Base-by-base conservation (phyloP, 2,888 invertebrate species). In the Drosophila crucigera region DNA sequence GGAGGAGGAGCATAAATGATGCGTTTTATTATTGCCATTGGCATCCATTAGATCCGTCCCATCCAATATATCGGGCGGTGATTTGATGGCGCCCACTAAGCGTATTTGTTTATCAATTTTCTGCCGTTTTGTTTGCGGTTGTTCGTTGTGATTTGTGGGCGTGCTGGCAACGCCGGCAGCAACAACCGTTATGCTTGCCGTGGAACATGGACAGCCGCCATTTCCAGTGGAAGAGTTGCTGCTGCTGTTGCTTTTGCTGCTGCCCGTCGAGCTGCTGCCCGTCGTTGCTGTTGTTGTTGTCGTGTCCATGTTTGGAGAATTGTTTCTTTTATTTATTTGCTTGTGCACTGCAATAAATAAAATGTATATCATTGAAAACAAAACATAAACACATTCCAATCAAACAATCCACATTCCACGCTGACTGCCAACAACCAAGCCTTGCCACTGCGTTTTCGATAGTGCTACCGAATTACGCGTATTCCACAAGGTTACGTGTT, bases 51-150 rank as follows among this genome's bases (percentile, higher is more conserved):
- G 56, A 55, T 80, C 71, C 19, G 33, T 55, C 7, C 68, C 75
- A 43, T 91, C 83, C 33, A 85, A 74, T 62, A 92, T 84, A 66
- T 92, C 92, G 0, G 91, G 90, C 39, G 90, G 86, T 1, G 82
- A 61, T 16, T 83, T 76, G 47, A 65, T 67, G 37, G 65, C 66
- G 11, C 59, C 72, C n/a, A 82, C 72, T 55, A 83, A 77, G 56
- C 73, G 85, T 31, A 90, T 73, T 69, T 86, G 90, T 41, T 86
- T 91, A 70, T 96, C 95, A 83, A 97, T 95, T 91, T 97, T 95
- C 92, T 96, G 96, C 92, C 97, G 96, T 94, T 97, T 97, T 92
- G 97, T 97, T 87, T 96, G 96, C 82, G 97, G 97, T 94, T 97
- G 97, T 94, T 97, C 96, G 84, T 95, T 95, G 91, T 80, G 81